Evolutionary conservation across 2,888 invertebrate genomes (phyloP).

Genomic region (Phyllotreta cruciferae): DNA sequence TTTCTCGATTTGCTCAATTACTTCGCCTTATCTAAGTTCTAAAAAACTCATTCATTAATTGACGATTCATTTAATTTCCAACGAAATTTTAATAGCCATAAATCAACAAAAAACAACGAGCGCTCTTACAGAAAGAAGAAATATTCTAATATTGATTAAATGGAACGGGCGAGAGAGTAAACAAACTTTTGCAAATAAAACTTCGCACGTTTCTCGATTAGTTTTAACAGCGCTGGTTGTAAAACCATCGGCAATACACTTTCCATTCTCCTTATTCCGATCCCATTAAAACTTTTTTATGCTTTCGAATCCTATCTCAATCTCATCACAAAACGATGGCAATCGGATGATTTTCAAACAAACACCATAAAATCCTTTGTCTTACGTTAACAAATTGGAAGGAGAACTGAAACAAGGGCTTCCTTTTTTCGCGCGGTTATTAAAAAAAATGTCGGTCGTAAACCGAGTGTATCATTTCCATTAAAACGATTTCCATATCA

Average conservation of each 20-base stretch:
- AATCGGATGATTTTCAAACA: conserved; percentile 23
- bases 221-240: conserved; percentile 15
- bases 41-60: too few species aligned
- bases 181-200: conserved; percentile 2
- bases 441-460: too few species aligned
- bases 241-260: conserved; percentile 26
- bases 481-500: too few species aligned
- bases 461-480: too few species aligned
- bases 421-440: too few species aligned
- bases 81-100: too few species aligned
- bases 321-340: conserved; percentile 24
- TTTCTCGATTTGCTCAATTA: too few species aligned
- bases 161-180: background rate
- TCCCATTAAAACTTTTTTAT: conserved; percentile 29
- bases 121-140: too few species aligned
- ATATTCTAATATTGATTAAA: conserved; percentile 1
- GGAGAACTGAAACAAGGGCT: background rate
- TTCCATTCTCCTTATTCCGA: conserved; percentile 20
- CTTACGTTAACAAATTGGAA: background rate
- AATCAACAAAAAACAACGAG: too few species aligned
- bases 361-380: conserved; percentile 19
- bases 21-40: too few species aligned
- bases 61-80: too few species aligned
- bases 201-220: conserved; percentile 5
- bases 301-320: conserved; percentile 19